Evolutionary conservation across 1,140 invertebrate genomes (phyloP).

Genomic region (Polyergus mexicanus): DNA sequence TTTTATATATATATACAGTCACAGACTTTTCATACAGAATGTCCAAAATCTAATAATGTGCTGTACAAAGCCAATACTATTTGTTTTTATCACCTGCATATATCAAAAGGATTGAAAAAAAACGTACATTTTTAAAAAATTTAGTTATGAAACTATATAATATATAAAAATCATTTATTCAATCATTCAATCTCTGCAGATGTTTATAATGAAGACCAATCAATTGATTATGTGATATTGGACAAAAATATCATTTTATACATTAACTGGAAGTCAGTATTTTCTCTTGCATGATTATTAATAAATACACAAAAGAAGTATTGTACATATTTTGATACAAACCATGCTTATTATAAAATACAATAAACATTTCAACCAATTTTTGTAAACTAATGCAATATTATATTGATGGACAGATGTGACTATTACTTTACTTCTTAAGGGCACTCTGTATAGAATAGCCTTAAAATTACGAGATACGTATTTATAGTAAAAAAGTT

Average conservation of each 20-base stretch:
- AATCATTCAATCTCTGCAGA: slow-evolving; percentile 20
- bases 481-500: slow-evolving; percentile 87
- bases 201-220: slow-evolving; percentile 35
- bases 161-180: slow-evolving; percentile 40
- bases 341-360: slow-evolving; percentile 7
- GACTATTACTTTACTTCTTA: slow-evolving; percentile 63
- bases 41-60: slow-evolving; percentile 76
- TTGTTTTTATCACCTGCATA: slow-evolving; percentile 12
- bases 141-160: slow-evolving; percentile 46
- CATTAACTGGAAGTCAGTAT: slow-evolving; percentile 7
- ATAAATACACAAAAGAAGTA: neutral
- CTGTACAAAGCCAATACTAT: slow-evolving; percentile 63
- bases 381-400: slow-evolving; percentile 1
- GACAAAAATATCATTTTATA: slow-evolving; percentile 20
- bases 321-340: slow-evolving; percentile 11
- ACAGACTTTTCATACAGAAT: slow-evolving; percentile 85
- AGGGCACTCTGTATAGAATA: slow-evolving; percentile 84
- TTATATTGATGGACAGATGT: slow-evolving; percentile 28
- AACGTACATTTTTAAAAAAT: slow-evolving; percentile 17
- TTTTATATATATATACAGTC: slow-evolving; percentile 87
- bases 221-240: slow-evolving; percentile 19
- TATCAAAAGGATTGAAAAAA: slow-evolving; percentile 48
- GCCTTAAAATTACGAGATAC: slow-evolving; percentile 84
- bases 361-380: slow-evolving; percentile 7
- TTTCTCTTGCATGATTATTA: slow-evolving; percentile 6